Percentiles rank a stretch among this genome's conserved stretches.
Evolutionary conservation across 2,113 vertebrate species (phyloP).

Genomic region (Brachionichthys hirsutus): DNA sequence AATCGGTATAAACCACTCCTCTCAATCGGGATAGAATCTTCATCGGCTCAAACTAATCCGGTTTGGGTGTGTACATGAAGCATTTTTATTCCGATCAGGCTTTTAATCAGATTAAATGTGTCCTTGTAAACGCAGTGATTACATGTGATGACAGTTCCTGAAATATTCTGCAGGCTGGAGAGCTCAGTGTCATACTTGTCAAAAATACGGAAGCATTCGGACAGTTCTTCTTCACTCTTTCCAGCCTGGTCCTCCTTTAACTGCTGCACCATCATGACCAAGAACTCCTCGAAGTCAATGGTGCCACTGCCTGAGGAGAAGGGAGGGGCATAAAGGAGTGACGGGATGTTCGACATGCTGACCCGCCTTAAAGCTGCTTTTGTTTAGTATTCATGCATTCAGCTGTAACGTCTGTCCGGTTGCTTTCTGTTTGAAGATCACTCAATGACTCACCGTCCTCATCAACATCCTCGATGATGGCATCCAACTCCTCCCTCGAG

Average conservation of each 20-base stretch:
- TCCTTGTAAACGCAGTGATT: too few relatives aligned
- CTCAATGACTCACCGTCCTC: conserved; percentile 86
- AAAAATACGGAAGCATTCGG: conserved; percentile 95
- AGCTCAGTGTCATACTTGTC: conserved; percentile 84
- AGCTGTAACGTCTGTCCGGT: background rate
- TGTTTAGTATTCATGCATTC: background rate
- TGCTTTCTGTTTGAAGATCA: background rate
- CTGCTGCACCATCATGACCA: conserved; percentile 99
- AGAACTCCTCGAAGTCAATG: conserved; percentile 99
- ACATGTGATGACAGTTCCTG: too few relatives aligned
- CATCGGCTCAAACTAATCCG: too few relatives aligned
- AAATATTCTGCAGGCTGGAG: too few relatives aligned
- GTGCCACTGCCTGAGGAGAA: conserved; percentile 88
- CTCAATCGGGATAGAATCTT: too few relatives aligned
- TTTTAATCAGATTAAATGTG: too few relatives aligned
- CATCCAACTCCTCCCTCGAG: conserved; percentile 94
- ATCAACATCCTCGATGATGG: conserved; percentile 98
- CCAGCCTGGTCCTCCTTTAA: conserved; percentile 97
- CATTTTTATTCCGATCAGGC: too few relatives aligned
- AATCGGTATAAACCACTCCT: too few relatives aligned
- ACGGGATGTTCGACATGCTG: too few relatives aligned
- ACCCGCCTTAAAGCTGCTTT: too few relatives aligned
- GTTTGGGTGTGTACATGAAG: too few relatives aligned
- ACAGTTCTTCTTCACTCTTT: conserved; percentile 93
- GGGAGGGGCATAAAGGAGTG: background rate